A percentile compares a stretch with the other conserved stretches of the same genome.
These are phyloP conservation scores for Drosophila anomalata DNA, from an alignment of 2,888 invertebrate genomes.

Conservation along the genomic window DNA sequence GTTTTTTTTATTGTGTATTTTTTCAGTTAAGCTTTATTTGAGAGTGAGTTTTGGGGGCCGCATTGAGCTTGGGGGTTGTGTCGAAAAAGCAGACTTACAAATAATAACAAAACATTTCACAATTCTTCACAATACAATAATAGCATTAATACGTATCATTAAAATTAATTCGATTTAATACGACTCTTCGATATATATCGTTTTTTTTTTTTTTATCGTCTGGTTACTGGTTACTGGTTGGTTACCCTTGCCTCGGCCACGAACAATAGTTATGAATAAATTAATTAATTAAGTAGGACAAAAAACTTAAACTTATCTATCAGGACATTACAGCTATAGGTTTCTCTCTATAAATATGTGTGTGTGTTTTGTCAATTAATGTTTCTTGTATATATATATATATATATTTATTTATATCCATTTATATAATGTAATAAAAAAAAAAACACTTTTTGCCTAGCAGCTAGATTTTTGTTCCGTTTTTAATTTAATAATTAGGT, in stretches of 20 bases:
- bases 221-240: not conserved
- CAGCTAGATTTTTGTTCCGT: conserved; percentile 27
- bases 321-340: conserved; percentile 47
- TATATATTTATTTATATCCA: conserved; percentile 19
- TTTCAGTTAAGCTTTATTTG: conserved; percentile 42
- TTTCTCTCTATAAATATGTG: conserved; percentile 37
- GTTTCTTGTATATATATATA: conserved; percentile 39
- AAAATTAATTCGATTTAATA: conserved; percentile 32
- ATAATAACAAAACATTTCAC: conserved; percentile 77
- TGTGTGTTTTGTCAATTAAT: conserved; percentile 24
- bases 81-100: conserved; percentile 65
- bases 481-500: conserved; percentile 22
- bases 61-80: conserved; percentile 35
- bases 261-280: conserved; percentile 43
- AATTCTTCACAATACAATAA: conserved; percentile 35
- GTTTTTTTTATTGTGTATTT: conserved; percentile 51
- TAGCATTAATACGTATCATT: conserved; percentile 30
- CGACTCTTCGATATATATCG: not conserved
- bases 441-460: conserved; percentile 31
- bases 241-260: conserved; percentile 32
- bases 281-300: conserved; percentile 42
- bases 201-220: not conserved
- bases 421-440: conserved; percentile 24
- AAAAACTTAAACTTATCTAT: conserved; percentile 18
- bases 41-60: conserved; percentile 36